Evolutionary conservation across 1,140 invertebrate genomes (phyloP), one percentile per base, ranked within the genome.

Genomic region (Drosophila pruinosa): DNA sequence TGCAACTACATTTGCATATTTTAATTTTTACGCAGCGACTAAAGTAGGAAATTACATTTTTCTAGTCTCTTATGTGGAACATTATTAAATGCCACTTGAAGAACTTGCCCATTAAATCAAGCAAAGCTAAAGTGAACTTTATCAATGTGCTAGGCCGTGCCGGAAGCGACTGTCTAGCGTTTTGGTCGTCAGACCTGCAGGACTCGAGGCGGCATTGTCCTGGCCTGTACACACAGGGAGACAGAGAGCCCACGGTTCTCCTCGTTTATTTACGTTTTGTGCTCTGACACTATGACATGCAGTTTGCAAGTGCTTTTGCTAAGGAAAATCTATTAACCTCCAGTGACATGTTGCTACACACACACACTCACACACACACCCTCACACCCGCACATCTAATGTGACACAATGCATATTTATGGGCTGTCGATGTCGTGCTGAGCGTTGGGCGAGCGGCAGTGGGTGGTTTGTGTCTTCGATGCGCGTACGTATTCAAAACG

Each of bases 271-370:
- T 67, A 48, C 19, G 53, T 53, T 56, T 50, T 65, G 21, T 65
- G 21, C 63, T 17, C 76, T 80, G 76, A 73, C 76, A 75, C 59
- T 69, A 56, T 86, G 81, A 86, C 73, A 78, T 67, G 82, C 70
- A 74, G 74, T 63, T 73, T 69, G 64, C 72, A 77, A 77, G 56
- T 63, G 53, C 65, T 63, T 59, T 52, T 52, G 26, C 79, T 81
- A 81, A 86, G 75, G 82, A 79, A 77, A 89, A 89, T 89, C 86
- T 89, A 89, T 89, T 89, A 89, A 89, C 77, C 86, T 81, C 81
- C 75, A 82, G 86, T 82, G 86, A 81, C 86, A 85, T 68, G 65
- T 78, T 28, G 47, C 72, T 24, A 43, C 15, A 12, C 50, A 57
- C 56, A 10, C 54, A 19, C 64, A 38, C 26, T 53, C 28, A 15